phyloP scores from a whole-genome alignment of 2,888 invertebrate species.

The Eupithecia centaureata region DNA sequence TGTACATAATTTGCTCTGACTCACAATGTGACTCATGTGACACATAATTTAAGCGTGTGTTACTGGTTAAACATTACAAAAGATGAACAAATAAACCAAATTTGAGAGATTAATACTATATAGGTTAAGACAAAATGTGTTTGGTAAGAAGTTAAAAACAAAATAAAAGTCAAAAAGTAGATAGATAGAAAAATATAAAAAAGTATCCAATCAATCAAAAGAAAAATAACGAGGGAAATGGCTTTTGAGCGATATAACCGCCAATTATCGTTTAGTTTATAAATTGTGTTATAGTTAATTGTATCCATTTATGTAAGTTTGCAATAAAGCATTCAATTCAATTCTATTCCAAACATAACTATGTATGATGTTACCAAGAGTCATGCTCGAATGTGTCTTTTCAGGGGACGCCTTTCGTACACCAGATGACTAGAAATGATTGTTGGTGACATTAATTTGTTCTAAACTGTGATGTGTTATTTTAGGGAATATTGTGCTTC shows the following conservation, averaged over 20 bases:
- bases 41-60: constrained; percentile 45
- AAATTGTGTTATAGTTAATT: too few species aligned
- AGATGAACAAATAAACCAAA: constrained; percentile 1
- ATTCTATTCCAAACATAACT: too few species aligned
- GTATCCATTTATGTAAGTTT: too few species aligned
- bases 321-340: too few species aligned
- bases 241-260: too few species aligned
- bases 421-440: not conserved
- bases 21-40: constrained; percentile 45
- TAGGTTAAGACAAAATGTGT: not conserved
- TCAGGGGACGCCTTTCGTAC: not conserved
- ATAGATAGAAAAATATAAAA: too few species aligned
- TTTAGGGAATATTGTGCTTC: not conserved
- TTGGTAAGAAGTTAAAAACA: not conserved
- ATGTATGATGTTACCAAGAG: not conserved
- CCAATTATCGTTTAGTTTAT: too few species aligned
- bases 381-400: not conserved
- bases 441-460: too few species aligned
- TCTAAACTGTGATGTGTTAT: not conserved
- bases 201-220: too few species aligned
- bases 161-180: not conserved
- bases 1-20: constrained; percentile 53
- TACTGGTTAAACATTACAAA: constrained; percentile 15
- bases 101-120: not conserved
- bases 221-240: too few species aligned